These are phyloP conservation scores for Dasyurus viverrinus DNA, from an alignment of 2,113 vertebrate genomes.

Conservation along the genomic window DNA sequence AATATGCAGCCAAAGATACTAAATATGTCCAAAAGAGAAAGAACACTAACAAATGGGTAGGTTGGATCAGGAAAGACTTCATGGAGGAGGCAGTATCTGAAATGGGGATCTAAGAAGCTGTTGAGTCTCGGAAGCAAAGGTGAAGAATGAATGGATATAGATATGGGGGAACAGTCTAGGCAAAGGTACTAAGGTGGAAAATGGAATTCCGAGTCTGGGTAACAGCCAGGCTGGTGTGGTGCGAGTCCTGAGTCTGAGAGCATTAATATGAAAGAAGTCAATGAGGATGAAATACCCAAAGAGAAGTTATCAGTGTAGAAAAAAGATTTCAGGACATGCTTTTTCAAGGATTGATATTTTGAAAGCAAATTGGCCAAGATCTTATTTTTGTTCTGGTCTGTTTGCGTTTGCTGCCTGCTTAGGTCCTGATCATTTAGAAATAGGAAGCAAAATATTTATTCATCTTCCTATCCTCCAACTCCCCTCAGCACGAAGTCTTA, in stretches of 20 bases:
- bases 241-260: not conserved
- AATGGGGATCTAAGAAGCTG: not conserved
- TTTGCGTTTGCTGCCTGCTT: not conserved
- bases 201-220: not conserved
- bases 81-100: not conserved
- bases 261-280: not conserved
- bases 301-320: not conserved
- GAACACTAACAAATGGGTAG: not conserved
- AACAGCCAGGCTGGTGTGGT: not conserved
- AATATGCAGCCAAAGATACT: not conserved
- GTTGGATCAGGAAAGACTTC: not conserved
- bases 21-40: not conserved
- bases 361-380: not conserved
- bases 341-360: not conserved
- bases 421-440: not conserved
- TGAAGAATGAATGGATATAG: not conserved
- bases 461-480: not conserved
- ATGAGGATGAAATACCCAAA: not conserved
- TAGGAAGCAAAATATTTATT: slow-evolving; percentile 1
- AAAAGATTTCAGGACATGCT: not conserved
- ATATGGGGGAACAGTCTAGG: not conserved
- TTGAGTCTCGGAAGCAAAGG: not conserved
- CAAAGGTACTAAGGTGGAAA: not conserved
- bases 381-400: not conserved
- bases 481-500: not conserved